Evolutionary conservation across 2,113 vertebrate species (phyloP).

Genomic region (Microcebus griseorufus): DNA sequence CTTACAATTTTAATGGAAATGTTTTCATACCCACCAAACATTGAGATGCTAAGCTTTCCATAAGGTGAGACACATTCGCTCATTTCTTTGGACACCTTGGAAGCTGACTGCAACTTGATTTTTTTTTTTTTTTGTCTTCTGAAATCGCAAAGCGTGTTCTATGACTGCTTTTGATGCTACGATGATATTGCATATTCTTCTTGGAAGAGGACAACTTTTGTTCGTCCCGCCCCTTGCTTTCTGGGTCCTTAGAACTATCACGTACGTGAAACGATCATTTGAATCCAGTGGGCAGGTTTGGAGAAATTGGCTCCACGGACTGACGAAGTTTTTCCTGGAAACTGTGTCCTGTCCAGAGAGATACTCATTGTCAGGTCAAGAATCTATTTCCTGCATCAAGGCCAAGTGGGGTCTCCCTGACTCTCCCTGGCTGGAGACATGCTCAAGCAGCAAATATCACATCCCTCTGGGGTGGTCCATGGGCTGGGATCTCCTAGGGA

Average conservation of each 20-base stretch:
- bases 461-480: background rate
- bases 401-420: background rate
- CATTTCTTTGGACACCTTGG: background rate
- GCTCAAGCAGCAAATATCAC: rapidly evolving
- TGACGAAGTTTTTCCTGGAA: background rate
- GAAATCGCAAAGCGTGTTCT: background rate
- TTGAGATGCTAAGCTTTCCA: no score
- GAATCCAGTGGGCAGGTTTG: background rate
- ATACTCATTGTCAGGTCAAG: background rate
- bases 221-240: background rate
- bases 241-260: background rate
- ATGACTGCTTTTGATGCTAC: rapidly evolving
- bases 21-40: background rate
- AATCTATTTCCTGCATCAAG: background rate
- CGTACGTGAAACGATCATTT: slow-evolving; percentile 1
- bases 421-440: rapidly evolving
- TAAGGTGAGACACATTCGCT: background rate
- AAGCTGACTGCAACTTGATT: rapidly evolving
- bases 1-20: background rate
- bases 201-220: background rate
- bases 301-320: background rate
- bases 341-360: background rate
- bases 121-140: background rate
- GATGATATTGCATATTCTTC: rapidly evolving
- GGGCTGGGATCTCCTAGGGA: background rate